These are phyloP conservation scores for Caenorhabditis panamensis DNA, from an alignment of 2,888 invertebrate species.

Conservation along the genomic window DNA sequence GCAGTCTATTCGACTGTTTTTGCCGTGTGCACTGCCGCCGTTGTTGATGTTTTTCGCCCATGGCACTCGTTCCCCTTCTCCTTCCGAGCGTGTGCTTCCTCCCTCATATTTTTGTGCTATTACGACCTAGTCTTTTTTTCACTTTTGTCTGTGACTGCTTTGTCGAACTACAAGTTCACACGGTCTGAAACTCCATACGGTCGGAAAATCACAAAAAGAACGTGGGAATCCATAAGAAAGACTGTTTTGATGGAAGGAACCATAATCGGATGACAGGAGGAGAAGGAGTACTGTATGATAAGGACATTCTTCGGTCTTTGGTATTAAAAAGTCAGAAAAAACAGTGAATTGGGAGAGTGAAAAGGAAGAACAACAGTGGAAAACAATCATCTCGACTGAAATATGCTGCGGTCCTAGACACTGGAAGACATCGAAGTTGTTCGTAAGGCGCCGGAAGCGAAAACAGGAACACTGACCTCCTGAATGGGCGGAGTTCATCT, in stretches of 20 bases:
- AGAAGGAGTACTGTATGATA: conserved; percentile 11
- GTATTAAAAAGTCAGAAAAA: too few relatives aligned
- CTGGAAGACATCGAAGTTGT: neutral
- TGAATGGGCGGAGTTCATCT: neutral
- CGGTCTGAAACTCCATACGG: conserved; percentile 1
- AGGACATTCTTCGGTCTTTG: conserved; percentile 16
- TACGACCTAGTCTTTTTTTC: conserved; percentile 48
- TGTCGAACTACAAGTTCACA: conserved; percentile 55
- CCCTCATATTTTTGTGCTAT: conserved; percentile 44
- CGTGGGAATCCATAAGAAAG: neutral
- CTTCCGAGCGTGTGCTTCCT: conserved; percentile 59
- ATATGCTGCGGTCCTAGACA: neutral
- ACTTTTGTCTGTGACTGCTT: conserved; percentile 46
- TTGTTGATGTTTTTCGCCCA: conserved; percentile 67
- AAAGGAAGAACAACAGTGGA: neutral
- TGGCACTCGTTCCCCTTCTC: conserved; percentile 58
- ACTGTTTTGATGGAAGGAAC: neutral
- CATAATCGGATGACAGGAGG: neutral
- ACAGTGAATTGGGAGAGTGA: neutral
- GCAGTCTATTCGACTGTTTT: conserved; percentile 60
- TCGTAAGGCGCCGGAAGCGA: neutral
- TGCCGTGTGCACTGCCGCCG: conserved; percentile 59
- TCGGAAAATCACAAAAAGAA: neutral
- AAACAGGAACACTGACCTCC: neutral
- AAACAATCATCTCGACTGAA: conserved; percentile 8